Evolutionary conservation across 92 coral and sea anemone genomes (phyloP).

Genomic region (Palythoa caribaeorum): DNA sequence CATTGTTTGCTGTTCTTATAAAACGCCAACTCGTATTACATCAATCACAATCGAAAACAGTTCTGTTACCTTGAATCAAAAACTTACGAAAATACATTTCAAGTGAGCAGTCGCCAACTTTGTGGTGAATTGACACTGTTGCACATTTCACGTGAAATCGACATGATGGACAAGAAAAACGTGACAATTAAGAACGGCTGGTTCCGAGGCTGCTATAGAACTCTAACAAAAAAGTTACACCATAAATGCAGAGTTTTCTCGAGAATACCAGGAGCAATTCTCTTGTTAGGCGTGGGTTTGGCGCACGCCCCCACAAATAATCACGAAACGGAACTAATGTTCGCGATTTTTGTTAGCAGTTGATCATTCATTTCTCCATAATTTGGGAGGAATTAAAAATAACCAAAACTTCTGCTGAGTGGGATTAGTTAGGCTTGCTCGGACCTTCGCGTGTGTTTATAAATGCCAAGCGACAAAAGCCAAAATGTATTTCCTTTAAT

Average conservation of each 20-base stretch:
- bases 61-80: neutral
- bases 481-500: neutral
- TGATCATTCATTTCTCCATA: neutral
- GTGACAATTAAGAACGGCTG: neutral
- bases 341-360: neutral
- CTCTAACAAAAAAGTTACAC: neutral
- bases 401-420: neutral
- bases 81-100: neutral
- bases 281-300: conserved; percentile 9
- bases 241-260: conserved; percentile 6
- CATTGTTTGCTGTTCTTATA: neutral
- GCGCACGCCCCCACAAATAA: conserved; percentile 46
- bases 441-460: neutral
- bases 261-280: neutral
- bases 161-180: neutral
- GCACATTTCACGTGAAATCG: conserved; percentile 24
- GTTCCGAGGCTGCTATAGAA: neutral
- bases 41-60: neutral
- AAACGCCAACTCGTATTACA: neutral
- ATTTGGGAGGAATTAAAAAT: neutral
- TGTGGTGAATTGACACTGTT: neutral
- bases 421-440: neutral
- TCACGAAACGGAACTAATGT: conserved; percentile 28
- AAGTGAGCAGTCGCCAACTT: neutral
- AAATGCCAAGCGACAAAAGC: neutral